Base-by-base conservation (phyloP, 2,113 vertebrate genomes). In the Leucosticte australis region DNA sequence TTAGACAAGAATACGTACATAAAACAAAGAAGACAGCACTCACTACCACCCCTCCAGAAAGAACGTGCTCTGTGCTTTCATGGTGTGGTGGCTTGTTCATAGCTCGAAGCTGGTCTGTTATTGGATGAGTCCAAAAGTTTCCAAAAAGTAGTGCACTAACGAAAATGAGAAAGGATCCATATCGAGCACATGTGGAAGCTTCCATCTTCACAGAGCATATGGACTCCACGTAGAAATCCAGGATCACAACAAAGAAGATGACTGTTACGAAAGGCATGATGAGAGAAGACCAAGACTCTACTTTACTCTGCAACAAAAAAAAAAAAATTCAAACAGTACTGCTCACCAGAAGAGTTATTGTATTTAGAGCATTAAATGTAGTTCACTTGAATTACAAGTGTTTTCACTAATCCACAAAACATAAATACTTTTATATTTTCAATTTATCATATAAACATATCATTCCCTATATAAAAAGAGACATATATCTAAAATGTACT, bases 191-290 rank as follows among this genome's bases (percentile, higher is more conserved):
- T 0, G 98, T 97, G 30, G 98, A 98, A 64, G 96, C 94, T 89
- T 99, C 99, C 98, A 99, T 99, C 97, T 99, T 99, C 39, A 98
- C 90, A 46, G 92, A 98, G 97, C 99, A 99, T 90, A 99, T 81
- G 33, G 99, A 98, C 95, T 99, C 99, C n/a, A 99, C 98, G 7
- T 99, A 99, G 96, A 99, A 99, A 97, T 99, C 99, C 98, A 99
- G 97, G 95, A 99, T 98, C 97, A 98, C 98, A 57, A 99, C 98
- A 14, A 98, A 99, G 97, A 99, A 98, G 92, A 99, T 98, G 92
- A 99, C 98, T 87, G 98, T 98, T 86, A 96, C 57, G 14, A 99
- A 99, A 39, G 99, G 99, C 95, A 99, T 98, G 94, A 99, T 95
- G 86, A 99, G 98, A 47, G 98, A 97, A 68, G 98, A 98, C 99